Base-by-base conservation (phyloP, 2,113 vertebrate species). In the Empidonax traillii region DNA sequence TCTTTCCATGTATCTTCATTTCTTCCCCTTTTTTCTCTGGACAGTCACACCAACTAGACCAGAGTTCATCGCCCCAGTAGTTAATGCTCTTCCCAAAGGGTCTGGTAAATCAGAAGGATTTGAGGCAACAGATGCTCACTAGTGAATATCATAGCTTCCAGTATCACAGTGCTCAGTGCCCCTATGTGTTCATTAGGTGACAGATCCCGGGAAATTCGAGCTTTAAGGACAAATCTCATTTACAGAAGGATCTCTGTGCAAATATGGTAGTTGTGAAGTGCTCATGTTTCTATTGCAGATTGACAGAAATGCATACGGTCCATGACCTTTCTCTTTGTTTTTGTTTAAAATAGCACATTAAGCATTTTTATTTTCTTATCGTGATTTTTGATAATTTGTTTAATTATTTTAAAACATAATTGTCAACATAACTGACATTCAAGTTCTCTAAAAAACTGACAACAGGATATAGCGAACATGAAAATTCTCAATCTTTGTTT, bases 151-250 rank as follows among this genome's bases (percentile, higher is more conserved):
- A 10, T 10, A 56, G 20, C 69, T 65, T 87, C 69, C 72, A 67
- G 22, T 12, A 30, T 39, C 47, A 33, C 46, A 27, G 41, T 33
- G 20, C 69, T 81, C 31, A 75, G 51, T 8, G 0, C n/a, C 28
- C 15, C 5, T 31, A 46, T 0, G 0, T 14, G 23, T 16, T 41
- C 1, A 2, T 10, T 28, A 23, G 10, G 6, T 51, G 37, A 51
- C 31, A 91, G 46, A 51, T 75, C 14, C 35, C 15, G 39, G 25
- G 33, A 52, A 74, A 62, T 69, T 19, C 24, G 24, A 49, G 10
- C 8, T 9, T 56, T 72, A 51, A 43, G 58, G 37, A 76, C 35
- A 72, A 52, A 82, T 39, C 19, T 88, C 30, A 46, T 77, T 77
- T 83, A 35, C 19, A 41, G 33, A 30, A 67, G 24, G 25, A 55